A percentile compares a stretch with the other conserved stretches of the same genome.
Evolutionary conservation across 2,113 vertebrate genomes (phyloP).

Genomic region (Argyrosomus japonicus): DNA sequence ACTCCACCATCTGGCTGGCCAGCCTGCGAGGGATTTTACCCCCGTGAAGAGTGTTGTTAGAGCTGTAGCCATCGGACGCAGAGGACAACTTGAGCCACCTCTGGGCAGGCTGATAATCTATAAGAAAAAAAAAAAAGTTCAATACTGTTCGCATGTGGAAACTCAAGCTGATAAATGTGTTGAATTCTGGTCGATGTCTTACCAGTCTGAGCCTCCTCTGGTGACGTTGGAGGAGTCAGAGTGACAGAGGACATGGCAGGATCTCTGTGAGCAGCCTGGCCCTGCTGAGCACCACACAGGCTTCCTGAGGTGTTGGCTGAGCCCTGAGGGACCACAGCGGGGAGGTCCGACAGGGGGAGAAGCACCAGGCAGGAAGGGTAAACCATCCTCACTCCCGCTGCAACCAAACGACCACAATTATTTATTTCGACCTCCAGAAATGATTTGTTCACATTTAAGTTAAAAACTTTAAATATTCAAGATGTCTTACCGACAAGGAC

Average conservation of each 20-base stretch:
- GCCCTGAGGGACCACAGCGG: slow-evolving; percentile 87
- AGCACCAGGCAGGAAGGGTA: slow-evolving; percentile 97
- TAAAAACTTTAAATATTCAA: neutral
- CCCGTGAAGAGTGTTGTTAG: slow-evolving; percentile 93
- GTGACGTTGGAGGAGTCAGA: slow-evolving; percentile 96
- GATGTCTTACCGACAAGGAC: slow-evolving; percentile 94
- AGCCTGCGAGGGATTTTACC: slow-evolving; percentile 95
- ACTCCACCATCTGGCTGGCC: slow-evolving; percentile 95
- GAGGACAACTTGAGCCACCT: slow-evolving; percentile 95
- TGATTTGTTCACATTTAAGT: neutral
- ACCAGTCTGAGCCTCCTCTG: slow-evolving; percentile 98
- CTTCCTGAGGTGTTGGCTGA: slow-evolving; percentile 89
- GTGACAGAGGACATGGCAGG: slow-evolving; percentile 98
- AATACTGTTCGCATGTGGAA: neutral
- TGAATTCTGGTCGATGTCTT: slow-evolving; percentile 2
- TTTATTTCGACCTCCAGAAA: slow-evolving; percentile 45
- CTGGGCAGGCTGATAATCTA: slow-evolving; percentile 93
- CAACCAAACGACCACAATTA: slow-evolving; percentile 74
- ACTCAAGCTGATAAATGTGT: neutral
- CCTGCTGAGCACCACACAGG: slow-evolving; percentile 92
- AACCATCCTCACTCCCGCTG: slow-evolving; percentile 98
- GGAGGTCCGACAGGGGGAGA: slow-evolving; percentile 95
- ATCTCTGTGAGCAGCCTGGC: slow-evolving; percentile 93
- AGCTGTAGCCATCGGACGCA: slow-evolving; percentile 91
- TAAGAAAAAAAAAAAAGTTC: slow-evolving; percentile 49